Conservation (phyloP, 2,113 vertebrate genomes). For the Toxotes chatareus region DNA sequence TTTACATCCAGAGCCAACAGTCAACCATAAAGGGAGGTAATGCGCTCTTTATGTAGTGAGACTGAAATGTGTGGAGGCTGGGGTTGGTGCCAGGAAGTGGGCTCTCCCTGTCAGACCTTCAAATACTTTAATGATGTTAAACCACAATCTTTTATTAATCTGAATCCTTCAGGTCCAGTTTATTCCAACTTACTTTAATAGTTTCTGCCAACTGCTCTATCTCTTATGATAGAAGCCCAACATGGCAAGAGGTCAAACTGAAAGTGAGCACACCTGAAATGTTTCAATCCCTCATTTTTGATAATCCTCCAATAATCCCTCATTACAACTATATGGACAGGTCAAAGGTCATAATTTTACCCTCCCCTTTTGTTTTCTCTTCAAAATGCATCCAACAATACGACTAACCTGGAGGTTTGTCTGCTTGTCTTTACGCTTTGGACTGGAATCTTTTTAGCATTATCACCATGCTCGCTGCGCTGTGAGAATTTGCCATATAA, state of each 20-base stretch:
- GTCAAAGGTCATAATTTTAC: neutral
- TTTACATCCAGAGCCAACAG: slow-evolving; percentile 26
- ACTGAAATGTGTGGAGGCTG: neutral
- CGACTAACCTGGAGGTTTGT: neutral
- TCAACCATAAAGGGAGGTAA: neutral
- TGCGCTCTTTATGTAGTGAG: neutral
- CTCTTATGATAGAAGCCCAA: neutral
- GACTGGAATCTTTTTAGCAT: too few relatives aligned
- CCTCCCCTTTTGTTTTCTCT: neutral
- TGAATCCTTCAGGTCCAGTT: neutral
- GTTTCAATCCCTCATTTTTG: too few relatives aligned
- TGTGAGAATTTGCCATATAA: neutral
- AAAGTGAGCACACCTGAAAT: too few relatives aligned
- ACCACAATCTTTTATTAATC: neutral
- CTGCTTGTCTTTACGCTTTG: neutral
- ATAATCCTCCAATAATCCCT: too few relatives aligned
- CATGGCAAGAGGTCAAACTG: neutral
- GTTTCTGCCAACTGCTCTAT: neutral
- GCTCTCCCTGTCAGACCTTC: neutral
- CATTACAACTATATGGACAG: too few relatives aligned
- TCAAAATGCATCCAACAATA: too few relatives aligned
- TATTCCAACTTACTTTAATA: neutral
- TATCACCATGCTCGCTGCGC: neutral
- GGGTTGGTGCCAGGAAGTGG: neutral
- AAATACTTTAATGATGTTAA: too few relatives aligned